These are phyloP conservation scores for Turdus rufiventris DNA, from an alignment of 2,113 vertebrate species.

Conservation along the genomic window DNA sequence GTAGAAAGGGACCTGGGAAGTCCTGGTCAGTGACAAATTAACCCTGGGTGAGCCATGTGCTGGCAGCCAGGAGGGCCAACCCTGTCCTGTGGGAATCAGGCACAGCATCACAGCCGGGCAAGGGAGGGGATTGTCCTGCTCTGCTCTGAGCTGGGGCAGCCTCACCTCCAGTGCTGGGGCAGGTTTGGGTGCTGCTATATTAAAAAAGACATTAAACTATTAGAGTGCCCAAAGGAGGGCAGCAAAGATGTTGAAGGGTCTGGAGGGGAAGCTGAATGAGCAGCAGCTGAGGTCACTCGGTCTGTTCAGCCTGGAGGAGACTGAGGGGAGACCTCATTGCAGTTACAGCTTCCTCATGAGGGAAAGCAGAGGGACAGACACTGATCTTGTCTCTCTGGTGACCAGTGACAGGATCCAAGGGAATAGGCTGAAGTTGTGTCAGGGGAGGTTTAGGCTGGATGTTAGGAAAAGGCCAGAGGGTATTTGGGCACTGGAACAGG, in stretches of 20 bases:
- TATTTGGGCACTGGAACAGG: neutral
- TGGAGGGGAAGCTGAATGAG: accelerated
- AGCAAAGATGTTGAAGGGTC: accelerated
- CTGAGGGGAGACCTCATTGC: neutral
- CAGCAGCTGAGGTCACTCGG: neutral
- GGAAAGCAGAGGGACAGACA: neutral
- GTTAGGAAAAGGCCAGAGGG: neutral
- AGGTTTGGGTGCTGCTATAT: accelerated
- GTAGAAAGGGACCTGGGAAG: accelerated
- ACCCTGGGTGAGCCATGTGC: neutral
- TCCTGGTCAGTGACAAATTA: accelerated
- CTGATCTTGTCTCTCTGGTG: neutral
- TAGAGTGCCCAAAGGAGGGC: accelerated
- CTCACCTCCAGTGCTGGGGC: accelerated
- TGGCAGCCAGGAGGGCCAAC: neutral
- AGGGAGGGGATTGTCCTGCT: neutral
- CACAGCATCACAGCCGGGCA: accelerated
- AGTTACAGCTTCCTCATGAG: accelerated
- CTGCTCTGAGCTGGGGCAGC: accelerated
- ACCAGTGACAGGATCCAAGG: accelerated
- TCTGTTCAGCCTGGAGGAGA: neutral
- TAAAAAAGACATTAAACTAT: neutral
- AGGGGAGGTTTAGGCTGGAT: neutral
- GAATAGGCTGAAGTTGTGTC: neutral
- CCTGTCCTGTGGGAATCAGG: accelerated